These are phyloP conservation scores for Vultur gryphus DNA, from an alignment of 2,797 vertebrate genomes.

Conservation along the genomic window DNA sequence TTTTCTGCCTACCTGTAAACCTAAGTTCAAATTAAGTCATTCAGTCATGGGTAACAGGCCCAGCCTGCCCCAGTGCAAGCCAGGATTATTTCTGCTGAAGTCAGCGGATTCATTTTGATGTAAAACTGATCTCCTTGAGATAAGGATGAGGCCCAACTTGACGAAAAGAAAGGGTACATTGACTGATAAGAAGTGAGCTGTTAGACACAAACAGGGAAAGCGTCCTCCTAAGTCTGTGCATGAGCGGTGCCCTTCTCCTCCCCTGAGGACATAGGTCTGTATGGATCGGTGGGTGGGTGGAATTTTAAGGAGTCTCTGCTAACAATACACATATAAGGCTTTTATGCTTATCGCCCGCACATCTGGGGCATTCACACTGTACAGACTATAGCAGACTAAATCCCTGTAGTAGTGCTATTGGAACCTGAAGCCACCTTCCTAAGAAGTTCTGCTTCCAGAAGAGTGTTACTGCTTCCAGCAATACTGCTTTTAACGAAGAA, in stretches of 20 bases:
- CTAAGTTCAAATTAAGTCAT: not conserved
- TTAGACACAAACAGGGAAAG: not conserved
- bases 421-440: not conserved
- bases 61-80: not conserved
- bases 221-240: not conserved
- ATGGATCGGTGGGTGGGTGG: rapidly evolving
- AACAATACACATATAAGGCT: not conserved
- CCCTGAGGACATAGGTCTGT: not conserved
- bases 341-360: not conserved
- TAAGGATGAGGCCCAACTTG: not conserved
- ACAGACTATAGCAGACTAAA: not conserved
- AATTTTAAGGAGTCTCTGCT: not conserved
- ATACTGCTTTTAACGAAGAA: not conserved
- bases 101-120: not conserved
- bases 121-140: not conserved
- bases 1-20: not conserved
- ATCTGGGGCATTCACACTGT: not conserved
- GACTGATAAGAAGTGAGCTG: not conserved
- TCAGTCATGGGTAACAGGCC: not conserved
- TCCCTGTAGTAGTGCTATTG: not conserved
- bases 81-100: not conserved
- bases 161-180: not conserved
- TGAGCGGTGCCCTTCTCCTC: not conserved
- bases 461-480: not conserved
- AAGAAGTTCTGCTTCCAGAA: not conserved